phyloP scores from a whole-genome alignment of 2,113 vertebrate genomes.

The Tautogolabrus adspersus region DNA sequence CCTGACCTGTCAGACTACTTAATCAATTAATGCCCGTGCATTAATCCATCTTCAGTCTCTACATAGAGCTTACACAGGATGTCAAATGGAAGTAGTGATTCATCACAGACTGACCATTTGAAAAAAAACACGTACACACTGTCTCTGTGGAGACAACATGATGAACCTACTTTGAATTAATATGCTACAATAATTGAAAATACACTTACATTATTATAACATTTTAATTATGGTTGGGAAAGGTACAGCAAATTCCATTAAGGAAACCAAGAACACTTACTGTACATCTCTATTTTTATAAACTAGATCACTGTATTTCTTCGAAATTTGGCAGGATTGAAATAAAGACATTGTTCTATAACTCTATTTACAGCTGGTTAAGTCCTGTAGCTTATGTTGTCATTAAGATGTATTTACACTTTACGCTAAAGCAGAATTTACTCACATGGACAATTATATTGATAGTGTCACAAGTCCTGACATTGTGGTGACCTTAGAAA shows the following conservation, averaged over 20 bases:
- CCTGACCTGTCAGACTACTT: conserved; percentile 74
- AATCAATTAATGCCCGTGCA: conserved; percentile 77
- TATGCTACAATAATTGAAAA: background rate
- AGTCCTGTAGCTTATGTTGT: too few relatives aligned
- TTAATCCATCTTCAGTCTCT: conserved; percentile 76
- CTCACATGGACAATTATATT: too few relatives aligned
- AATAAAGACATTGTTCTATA: too few relatives aligned
- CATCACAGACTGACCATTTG: conserved; percentile 62
- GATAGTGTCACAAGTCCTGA: too few relatives aligned
- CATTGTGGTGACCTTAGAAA: too few relatives aligned
- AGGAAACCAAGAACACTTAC: too few relatives aligned
- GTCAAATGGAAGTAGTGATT: conserved; percentile 69
- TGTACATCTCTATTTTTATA: too few relatives aligned
- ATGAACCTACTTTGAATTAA: background rate
- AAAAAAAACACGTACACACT: background rate
- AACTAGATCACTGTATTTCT: too few relatives aligned
- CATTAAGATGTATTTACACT: too few relatives aligned
- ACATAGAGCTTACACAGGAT: conserved; percentile 57
- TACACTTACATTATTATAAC: background rate
- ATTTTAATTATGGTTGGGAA: background rate
- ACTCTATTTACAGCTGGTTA: too few relatives aligned
- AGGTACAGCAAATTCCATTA: background rate
- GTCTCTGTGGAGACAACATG: background rate
- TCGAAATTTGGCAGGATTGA: too few relatives aligned
- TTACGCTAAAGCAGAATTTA: too few relatives aligned